Conservation (phyloP, 2,888 invertebrate species). For the Carterocephalus palaemon region DNA sequence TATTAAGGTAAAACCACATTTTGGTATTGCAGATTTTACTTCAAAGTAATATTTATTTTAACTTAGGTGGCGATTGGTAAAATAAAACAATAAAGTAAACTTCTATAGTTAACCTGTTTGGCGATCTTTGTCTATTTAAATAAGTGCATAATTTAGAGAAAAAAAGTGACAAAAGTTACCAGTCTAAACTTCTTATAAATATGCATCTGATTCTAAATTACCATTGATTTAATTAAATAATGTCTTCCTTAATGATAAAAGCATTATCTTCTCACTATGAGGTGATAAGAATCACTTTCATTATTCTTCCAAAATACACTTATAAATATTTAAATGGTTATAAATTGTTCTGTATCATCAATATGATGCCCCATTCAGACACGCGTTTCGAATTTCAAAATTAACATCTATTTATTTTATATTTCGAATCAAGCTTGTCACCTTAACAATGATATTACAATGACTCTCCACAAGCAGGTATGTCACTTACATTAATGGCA, state of each 20-base stretch:
- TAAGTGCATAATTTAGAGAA: conserved; percentile 2
- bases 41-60: too few relatives aligned
- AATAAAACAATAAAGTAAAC: too few relatives aligned
- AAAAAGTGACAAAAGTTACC: conserved; percentile 9
- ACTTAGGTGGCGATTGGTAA: too few relatives aligned
- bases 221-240: conserved; percentile 7
- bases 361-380: too few relatives aligned
- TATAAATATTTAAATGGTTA: neutral
- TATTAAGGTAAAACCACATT: conserved; percentile 12
- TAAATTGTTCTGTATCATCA: neutral
- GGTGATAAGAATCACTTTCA: conserved; percentile 14
- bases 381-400: too few relatives aligned
- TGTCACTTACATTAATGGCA: too few relatives aligned
- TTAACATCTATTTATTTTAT: too few relatives aligned
- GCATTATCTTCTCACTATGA: conserved; percentile 1
- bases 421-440: too few relatives aligned
- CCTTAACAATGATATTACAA: too few relatives aligned
- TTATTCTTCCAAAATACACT: conserved; percentile 4
- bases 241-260: conserved; percentile 8
- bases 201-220: conserved; percentile 26
- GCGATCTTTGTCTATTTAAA: conserved; percentile 8
- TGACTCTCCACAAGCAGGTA: too few relatives aligned
- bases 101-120: too few relatives aligned
- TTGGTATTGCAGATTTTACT: too few relatives aligned
- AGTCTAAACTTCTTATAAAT: conserved; percentile 25